These are phyloP conservation scores for Gopherus flavomarginatus DNA, from an alignment of 2,113 vertebrate species.

Conservation along the genomic window DNA sequence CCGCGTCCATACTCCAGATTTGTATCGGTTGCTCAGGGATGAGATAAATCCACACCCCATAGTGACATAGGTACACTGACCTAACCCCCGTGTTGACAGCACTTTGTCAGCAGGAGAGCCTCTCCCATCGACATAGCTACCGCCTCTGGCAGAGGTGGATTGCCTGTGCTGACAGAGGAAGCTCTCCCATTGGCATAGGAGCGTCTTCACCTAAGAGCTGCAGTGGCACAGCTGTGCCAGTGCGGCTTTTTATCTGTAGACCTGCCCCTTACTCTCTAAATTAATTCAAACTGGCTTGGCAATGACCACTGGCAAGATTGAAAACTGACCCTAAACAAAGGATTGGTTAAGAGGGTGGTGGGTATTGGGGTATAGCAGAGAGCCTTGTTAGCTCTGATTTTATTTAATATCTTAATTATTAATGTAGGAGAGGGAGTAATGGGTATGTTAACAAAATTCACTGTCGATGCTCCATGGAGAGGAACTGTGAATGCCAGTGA, in stretches of 20 bases:
- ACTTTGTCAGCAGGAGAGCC: neutral
- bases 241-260: neutral
- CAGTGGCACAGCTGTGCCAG: neutral
- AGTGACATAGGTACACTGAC: neutral
- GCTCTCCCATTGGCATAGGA: neutral
- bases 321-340: neutral
- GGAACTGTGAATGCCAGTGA: fast-evolving
- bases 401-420: neutral
- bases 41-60: neutral
- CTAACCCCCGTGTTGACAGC: neutral
- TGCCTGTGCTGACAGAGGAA: neutral
- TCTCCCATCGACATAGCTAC: neutral
- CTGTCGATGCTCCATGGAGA: too few species aligned
- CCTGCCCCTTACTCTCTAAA: neutral
- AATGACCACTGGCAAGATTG: conserved; percentile 15
- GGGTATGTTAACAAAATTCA: neutral
- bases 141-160: neutral
- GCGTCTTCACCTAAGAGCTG: neutral
- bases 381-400: neutral
- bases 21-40: neutral
- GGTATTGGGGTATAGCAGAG: neutral
- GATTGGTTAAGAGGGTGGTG: neutral
- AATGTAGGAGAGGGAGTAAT: neutral
- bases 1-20: neutral
- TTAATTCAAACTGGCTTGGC: conserved; percentile 33